Conservation (phyloP, 2,797 vertebrate genomes). For the Sebastes kiyomatsui region DNA sequence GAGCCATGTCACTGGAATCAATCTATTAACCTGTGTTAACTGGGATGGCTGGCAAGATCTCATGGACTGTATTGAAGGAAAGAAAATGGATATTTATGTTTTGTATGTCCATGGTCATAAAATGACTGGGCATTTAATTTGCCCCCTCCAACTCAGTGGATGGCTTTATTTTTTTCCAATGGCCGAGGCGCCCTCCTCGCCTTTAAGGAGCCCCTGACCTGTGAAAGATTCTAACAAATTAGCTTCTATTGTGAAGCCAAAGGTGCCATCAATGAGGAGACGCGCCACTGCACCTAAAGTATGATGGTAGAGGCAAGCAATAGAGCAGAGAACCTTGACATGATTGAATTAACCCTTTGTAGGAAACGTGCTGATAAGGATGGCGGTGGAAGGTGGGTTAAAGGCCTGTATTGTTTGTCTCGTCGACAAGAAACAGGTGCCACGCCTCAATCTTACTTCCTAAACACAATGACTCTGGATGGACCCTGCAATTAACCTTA, state of each 20-base stretch:
- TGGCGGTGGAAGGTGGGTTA: constrained; percentile 63
- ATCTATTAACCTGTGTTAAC: constrained; percentile 99
- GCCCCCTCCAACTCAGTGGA: constrained; percentile 86
- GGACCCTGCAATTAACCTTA: constrained; percentile 7
- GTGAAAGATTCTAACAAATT: constrained; percentile 99
- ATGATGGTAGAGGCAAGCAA: constrained; percentile 93
- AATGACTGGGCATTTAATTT: constrained; percentile 96
- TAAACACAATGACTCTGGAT: constrained; percentile 35
- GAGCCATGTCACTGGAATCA: constrained; percentile 99
- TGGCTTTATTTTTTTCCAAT: constrained; percentile 94
- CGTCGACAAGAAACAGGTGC: constrained; percentile 70
- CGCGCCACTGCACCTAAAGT: constrained; percentile 96
- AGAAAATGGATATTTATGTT: constrained; percentile 88
- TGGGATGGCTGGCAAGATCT: constrained; percentile 92
- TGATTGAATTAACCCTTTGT: constrained; percentile 98
- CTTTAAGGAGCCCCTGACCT: constrained; percentile 97
- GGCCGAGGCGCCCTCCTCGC: constrained; percentile 90
- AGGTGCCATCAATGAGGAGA: constrained; percentile 99
- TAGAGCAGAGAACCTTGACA: constrained; percentile 92
- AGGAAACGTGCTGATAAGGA: constrained; percentile 80
- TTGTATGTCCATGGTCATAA: constrained; percentile 89
- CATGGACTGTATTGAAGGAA: constrained; percentile 77
- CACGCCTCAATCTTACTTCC: constrained; percentile 32
- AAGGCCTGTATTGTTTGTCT: constrained; percentile 58
- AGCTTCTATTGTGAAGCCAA: constrained; percentile 99